Conservation (phyloP, 2,113 vertebrate species). For the Carassius carassius region DNA sequence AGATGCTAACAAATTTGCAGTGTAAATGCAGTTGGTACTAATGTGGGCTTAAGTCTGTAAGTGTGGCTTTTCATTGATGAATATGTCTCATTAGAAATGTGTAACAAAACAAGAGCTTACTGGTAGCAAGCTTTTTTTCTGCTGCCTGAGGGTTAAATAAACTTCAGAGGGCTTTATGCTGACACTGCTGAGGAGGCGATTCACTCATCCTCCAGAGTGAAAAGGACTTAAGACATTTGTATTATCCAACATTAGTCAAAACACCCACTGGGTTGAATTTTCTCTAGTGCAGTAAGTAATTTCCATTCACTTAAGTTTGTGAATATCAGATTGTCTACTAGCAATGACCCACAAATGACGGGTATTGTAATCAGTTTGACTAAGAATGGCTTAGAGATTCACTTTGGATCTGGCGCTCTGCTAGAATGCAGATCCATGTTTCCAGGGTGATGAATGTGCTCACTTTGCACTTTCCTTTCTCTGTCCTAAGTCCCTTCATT, state of each 20-base stretch:
- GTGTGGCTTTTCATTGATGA: constrained; percentile 12
- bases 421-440: constrained; percentile 52
- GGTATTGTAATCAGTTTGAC: constrained; percentile 17
- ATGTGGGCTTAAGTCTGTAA: background rate
- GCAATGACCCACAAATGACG: background rate
- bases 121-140: background rate
- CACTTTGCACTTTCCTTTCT: constrained; percentile 60
- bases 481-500: constrained; percentile 64
- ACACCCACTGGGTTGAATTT: background rate
- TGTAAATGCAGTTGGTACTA: background rate
- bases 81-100: constrained; percentile 54
- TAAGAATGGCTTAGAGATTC: constrained; percentile 15
- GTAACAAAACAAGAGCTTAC: background rate
- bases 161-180: background rate
- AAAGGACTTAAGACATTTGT: background rate
- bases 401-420: constrained; percentile 29
- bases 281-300: background rate
- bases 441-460: constrained; percentile 57
- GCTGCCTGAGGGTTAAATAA: background rate
- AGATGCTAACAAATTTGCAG: background rate
- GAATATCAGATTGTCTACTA: constrained; percentile 12
- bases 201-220: background rate
- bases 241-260: constrained; percentile 7
- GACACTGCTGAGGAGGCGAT: background rate
- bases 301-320: constrained; percentile 8